A percentile compares a stretch with the other conserved stretches of the same genome.
These are phyloP conservation scores for Scaptomyza pallida DNA, from an alignment of 1,140 invertebrate genomes.

Conservation along the genomic window DNA sequence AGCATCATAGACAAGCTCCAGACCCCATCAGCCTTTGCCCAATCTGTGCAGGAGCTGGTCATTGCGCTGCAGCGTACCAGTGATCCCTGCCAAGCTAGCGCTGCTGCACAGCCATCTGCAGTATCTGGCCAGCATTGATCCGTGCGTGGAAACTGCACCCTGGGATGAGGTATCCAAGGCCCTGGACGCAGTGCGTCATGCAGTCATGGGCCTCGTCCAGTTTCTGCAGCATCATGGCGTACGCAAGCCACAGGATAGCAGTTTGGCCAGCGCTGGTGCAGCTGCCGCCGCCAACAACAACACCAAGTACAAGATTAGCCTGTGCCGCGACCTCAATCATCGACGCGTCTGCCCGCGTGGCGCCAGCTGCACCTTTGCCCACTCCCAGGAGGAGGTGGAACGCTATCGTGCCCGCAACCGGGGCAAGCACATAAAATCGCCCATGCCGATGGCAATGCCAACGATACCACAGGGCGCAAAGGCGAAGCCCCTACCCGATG, in stretches of 20 bases:
- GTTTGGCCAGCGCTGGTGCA: slow-evolving; percentile 77
- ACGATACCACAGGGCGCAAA: slow-evolving; percentile 35
- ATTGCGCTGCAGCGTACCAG: slow-evolving; percentile 96
- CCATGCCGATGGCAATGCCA: slow-evolving; percentile 38
- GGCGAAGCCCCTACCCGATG: slow-evolving; percentile 45
- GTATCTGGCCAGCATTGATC: slow-evolving; percentile 93
- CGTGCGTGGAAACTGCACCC: slow-evolving; percentile 86
- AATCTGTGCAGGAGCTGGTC: slow-evolving; percentile 95
- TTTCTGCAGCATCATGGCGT: slow-evolving; percentile 93
- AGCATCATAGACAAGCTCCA: slow-evolving; percentile 98
- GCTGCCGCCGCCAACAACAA: slow-evolving; percentile 86
- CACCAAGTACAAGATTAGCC: slow-evolving; percentile 94
- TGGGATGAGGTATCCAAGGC: slow-evolving; percentile 91
- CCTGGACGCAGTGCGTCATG: slow-evolving; percentile 91
- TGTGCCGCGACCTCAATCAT: slow-evolving; percentile 93
- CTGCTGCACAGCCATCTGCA: slow-evolving; percentile 92
- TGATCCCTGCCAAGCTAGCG: slow-evolving; percentile 94
- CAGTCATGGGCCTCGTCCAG: slow-evolving; percentile 93
- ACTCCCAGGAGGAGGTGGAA: slow-evolving; percentile 95
- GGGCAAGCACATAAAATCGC: slow-evolving; percentile 62
- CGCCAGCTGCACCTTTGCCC: slow-evolving; percentile 95
- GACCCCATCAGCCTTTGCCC: slow-evolving; percentile 95
- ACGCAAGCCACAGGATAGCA: slow-evolving; percentile 86
- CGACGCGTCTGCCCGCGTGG: slow-evolving; percentile 93
- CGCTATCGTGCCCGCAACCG: slow-evolving; percentile 86